Conservation (phyloP, 2,797 vertebrate species). For the Macrochelys suwanniensis region DNA sequence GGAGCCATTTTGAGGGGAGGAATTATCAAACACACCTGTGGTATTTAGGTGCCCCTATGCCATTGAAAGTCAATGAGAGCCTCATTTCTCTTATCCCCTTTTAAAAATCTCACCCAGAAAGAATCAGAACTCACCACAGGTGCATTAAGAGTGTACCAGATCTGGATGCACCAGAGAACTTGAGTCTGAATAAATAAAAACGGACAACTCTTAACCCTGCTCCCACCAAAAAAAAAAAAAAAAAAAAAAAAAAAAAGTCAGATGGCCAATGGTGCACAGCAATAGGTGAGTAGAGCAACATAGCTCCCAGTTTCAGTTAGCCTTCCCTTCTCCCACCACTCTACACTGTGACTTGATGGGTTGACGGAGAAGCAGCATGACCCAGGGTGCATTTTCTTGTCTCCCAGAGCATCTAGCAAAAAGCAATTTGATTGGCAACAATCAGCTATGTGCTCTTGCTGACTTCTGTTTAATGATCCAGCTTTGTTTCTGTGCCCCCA, state of each 20-base stretch:
- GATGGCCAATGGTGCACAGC: background rate
- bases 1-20: background rate
- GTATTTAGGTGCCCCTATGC: background rate
- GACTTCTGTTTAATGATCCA: background rate
- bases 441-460: background rate
- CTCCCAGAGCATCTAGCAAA: background rate
- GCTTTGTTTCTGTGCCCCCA: background rate
- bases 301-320: background rate
- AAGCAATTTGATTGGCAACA: background rate
- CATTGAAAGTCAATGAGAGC: background rate
- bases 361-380: background rate
- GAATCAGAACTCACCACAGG: background rate
- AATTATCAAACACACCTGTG: background rate
- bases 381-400: background rate
- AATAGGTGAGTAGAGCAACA: background rate
- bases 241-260: background rate
- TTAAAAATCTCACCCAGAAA: background rate
- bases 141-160: background rate
- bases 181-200: background rate
- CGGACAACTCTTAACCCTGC: background rate
- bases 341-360: background rate
- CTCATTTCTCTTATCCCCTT: background rate
- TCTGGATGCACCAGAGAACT: background rate
- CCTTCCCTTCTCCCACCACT: background rate
- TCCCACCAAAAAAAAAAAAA: background rate